Evolutionary conservation across 2,888 invertebrate genomes (phyloP).

Genomic region (Herminia tarsipennalis): DNA sequence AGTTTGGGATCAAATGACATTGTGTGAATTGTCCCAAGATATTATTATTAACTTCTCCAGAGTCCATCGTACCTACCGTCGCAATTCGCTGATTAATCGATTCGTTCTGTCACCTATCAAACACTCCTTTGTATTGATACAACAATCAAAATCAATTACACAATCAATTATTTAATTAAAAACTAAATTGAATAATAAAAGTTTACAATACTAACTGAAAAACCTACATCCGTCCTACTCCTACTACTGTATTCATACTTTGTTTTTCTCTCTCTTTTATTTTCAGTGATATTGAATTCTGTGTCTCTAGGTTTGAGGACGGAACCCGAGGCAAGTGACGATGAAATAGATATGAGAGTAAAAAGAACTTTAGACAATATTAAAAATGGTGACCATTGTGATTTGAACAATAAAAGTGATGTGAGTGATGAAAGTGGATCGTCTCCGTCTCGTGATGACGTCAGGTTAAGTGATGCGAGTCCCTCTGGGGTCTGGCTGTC

Average conservation of each 20-base stretch:
- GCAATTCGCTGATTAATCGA: no score
- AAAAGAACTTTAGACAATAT: conserved; percentile 83
- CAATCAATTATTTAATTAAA: conserved; percentile 7
- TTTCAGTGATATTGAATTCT: conserved; percentile 85
- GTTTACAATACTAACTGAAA: conserved; percentile 23
- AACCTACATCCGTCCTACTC: conserved; percentile 32
- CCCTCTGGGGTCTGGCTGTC: conserved; percentile 70
- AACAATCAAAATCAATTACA: neutral
- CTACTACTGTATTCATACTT: conserved; percentile 56
- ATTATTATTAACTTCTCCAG: no score
- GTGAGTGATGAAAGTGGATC: conserved; percentile 71
- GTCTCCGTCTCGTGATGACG: conserved; percentile 67
- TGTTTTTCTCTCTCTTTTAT: conserved; percentile 74
- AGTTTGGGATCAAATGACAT: no score
- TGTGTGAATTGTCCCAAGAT: no score
- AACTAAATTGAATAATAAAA: conserved; percentile 28
- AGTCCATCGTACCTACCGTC: no score
- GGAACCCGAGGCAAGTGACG: conserved; percentile 82
- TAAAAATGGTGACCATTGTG: conserved; percentile 83
- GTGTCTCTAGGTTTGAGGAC: conserved; percentile 84
- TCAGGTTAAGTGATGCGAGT: conserved; percentile 65
- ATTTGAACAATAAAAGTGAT: conserved; percentile 80
- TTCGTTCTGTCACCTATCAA: no score
- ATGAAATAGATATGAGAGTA: conserved; percentile 80
- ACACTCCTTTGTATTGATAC: no score